phyloP scores from a whole-genome alignment of 2,888 invertebrate species.

The Athetis lepigone region DNA sequence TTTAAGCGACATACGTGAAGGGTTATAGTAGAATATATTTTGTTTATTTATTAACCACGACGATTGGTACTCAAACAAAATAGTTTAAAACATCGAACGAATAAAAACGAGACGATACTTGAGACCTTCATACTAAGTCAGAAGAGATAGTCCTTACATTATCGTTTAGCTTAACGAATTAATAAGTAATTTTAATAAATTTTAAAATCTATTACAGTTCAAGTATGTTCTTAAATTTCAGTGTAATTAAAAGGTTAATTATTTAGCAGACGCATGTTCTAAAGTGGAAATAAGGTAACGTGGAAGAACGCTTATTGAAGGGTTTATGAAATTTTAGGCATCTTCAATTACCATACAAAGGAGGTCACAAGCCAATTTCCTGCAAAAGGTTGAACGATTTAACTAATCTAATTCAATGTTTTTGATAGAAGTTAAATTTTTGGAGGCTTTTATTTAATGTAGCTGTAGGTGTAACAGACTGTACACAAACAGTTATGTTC shows the following conservation, averaged over 20 bases:
- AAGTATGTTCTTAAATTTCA: slow-evolving; percentile 46
- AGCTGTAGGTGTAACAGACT: too few relatives aligned
- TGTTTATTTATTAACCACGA: background rate
- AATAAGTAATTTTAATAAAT: slow-evolving; percentile 44
- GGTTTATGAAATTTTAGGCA: slow-evolving; percentile 55
- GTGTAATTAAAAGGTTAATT: slow-evolving; percentile 55
- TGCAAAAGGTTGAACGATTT: slow-evolving; percentile 15
- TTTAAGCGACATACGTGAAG: background rate
- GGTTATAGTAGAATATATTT: too few relatives aligned
- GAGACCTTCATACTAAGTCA: slow-evolving; percentile 12
- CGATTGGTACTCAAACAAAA: background rate
- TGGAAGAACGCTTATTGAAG: slow-evolving; percentile 42
- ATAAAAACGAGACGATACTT: background rate
- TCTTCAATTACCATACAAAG: slow-evolving; percentile 54
- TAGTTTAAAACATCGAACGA: background rate
- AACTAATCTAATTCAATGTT: background rate
- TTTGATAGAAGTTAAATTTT: slow-evolving; percentile 4
- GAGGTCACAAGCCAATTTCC: slow-evolving; percentile 14
- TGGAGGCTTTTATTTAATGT: too few relatives aligned
- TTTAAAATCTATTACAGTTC: slow-evolving; percentile 37
- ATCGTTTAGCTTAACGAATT: slow-evolving; percentile 34
- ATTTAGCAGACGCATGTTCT: slow-evolving; percentile 44
- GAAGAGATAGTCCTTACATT: background rate
- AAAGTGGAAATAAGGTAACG: slow-evolving; percentile 45
- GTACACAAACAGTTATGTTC: too few relatives aligned